These are phyloP conservation scores for Apodemia zela DNA, from an alignment of 2,888 invertebrate species.

Conservation along the genomic window DNA sequence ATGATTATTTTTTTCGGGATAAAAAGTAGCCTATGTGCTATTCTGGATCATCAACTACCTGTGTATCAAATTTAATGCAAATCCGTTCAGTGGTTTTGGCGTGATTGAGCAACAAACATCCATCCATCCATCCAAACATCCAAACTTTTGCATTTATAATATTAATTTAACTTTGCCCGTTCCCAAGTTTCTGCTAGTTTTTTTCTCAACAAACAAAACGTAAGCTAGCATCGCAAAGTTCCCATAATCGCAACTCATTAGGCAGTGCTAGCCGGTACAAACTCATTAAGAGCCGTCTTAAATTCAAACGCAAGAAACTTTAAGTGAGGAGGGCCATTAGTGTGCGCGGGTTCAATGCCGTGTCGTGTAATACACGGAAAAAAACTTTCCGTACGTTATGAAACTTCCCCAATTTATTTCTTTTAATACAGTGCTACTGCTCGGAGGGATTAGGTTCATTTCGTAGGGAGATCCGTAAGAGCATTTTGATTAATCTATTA, in stretches of 20 bases:
- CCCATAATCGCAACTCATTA: constrained; percentile 11
- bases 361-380: not conserved
- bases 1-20: too few relatives aligned
- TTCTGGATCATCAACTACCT: too few relatives aligned
- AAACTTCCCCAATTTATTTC: constrained; percentile 22
- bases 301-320: constrained; percentile 16
- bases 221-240: not conserved
- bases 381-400: constrained; percentile 19
- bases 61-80: too few relatives aligned
- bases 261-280: constrained; percentile 3
- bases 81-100: too few relatives aligned
- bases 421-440: constrained; percentile 15
- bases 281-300: constrained; percentile 14
- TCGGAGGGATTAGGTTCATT: not conserved
- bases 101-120: too few relatives aligned
- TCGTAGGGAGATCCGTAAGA: not conserved
- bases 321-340: constrained; percentile 8
- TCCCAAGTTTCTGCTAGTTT: not conserved
- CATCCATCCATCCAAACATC: too few relatives aligned
- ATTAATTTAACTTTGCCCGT: not conserved
- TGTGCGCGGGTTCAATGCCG: constrained; percentile 8
- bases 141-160: too few relatives aligned
- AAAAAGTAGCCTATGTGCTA: too few relatives aligned
- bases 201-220: not conserved
- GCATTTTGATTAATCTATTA: not conserved